Percentiles rank a stretch among this genome's conserved stretches.
Evolutionary conservation across 2,888 invertebrate species (phyloP).

Genomic region (Aleiodes testaceus): DNA sequence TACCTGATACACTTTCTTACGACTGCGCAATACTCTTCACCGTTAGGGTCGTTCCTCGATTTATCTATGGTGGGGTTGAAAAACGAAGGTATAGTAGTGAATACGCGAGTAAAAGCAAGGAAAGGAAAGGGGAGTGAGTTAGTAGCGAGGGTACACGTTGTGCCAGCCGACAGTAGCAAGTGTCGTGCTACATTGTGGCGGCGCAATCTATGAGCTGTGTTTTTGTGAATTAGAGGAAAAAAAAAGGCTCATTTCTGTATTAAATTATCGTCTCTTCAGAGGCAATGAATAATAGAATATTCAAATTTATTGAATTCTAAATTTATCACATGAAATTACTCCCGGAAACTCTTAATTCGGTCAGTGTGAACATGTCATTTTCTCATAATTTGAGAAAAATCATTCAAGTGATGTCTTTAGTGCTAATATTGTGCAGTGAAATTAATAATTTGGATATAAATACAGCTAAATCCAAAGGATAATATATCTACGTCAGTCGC

Average conservation of each 20-base stretch:
- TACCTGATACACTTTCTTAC: conserved; percentile 41
- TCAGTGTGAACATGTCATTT: neutral
- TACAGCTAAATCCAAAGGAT: conserved; percentile 43
- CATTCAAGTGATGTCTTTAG: conserved; percentile 12
- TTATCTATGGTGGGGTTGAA: conserved; percentile 38
- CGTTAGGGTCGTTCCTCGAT: conserved; percentile 23
- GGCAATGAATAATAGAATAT: too few relatives aligned
- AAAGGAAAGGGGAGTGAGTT: conserved; percentile 49
- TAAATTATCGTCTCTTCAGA: neutral
- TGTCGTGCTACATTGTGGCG: conserved; percentile 67
- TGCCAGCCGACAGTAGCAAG: conserved; percentile 70
- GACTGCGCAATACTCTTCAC: conserved; percentile 34
- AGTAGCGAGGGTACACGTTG: conserved; percentile 71
- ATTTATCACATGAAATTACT: too few relatives aligned
- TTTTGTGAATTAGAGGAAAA: neutral
- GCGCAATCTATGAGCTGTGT: conserved; percentile 50
- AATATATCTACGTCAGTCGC: conserved; percentile 42
- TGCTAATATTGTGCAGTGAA: conserved; percentile 22
- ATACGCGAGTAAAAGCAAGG: conserved; percentile 39
- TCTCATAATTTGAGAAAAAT: neutral
- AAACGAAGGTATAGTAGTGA: conserved; percentile 43
- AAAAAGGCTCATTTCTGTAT: neutral
- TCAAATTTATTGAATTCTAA: too few relatives aligned
- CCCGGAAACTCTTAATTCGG: too few relatives aligned
- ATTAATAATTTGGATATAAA: conserved; percentile 37